phyloP scores from a whole-genome alignment of 2,113 vertebrate genomes.

The Chaenogobius annularis region DNA sequence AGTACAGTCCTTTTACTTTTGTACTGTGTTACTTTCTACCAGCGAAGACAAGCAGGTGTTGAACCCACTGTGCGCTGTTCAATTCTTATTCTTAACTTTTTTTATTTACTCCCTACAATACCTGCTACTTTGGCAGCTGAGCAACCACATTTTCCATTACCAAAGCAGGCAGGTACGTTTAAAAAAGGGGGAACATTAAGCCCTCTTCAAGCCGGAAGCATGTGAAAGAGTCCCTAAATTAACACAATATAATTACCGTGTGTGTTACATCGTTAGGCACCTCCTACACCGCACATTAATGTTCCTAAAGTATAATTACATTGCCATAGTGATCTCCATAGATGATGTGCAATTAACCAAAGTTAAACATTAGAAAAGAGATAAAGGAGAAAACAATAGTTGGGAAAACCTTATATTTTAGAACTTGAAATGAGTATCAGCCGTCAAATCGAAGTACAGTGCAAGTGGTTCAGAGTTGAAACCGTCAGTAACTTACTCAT shows the following conservation, averaged over 20 bases:
- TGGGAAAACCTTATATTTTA: constrained; percentile 49
- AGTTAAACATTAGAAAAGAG: constrained; percentile 18
- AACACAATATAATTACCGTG: constrained; percentile 15
- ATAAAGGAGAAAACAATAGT: constrained; percentile 31
- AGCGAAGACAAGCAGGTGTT: no score
- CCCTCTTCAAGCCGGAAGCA: neutral
- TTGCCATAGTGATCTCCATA: constrained; percentile 4
- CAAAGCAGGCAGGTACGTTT: neutral
- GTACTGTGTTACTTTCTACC: no score
- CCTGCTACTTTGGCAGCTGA: neutral
- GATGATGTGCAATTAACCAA: constrained; percentile 34
- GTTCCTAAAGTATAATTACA: constrained; percentile 10
- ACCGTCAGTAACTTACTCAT: constrained; percentile 85
- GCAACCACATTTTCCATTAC: neutral
- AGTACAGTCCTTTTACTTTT: no score
- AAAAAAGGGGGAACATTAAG: neutral
- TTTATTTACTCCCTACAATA: neutral
- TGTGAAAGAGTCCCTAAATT: constrained; percentile 1
- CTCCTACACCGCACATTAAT: constrained; percentile 24
- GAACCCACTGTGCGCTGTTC: no score
- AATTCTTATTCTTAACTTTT: neutral
- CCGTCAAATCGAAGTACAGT: neutral
- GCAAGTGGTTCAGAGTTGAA: neutral
- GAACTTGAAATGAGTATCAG: constrained; percentile 14
- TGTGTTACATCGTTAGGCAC: constrained; percentile 8